Evolutionary conservation across 1,140 invertebrate species (phyloP), one percentile per base, ranked within the genome.

Genomic region (Hormaphis cornu): DNA sequence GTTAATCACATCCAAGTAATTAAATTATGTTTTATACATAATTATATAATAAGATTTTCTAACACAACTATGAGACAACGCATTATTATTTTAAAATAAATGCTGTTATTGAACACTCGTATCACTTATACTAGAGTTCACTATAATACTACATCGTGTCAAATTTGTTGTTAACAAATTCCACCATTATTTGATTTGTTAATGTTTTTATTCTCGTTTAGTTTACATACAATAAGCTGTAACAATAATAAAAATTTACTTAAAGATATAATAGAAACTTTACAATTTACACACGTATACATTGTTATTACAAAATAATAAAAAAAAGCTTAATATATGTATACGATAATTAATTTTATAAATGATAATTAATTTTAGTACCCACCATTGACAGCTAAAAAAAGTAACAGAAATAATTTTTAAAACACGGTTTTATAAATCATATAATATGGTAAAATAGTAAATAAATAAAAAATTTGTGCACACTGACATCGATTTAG

Each of bases 251-350:
- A 37, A 8, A 28, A 18, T 61, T 66, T 33, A 48, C 42, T 48
- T 66, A 59, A 33, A 66, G 44, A 24, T 14, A 33, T 48, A 63
- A 63, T 63, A 63, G 58, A 66, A 66, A 66, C 61, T 66, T 50
- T 66, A 50, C 61, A 66, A 48, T 35, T 66, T 66, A 33, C 42
- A 50, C 61, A 35, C 37, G 42, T 66, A 66, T 46, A 46, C 42
- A 48, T 48, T 33, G 14, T 33, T 63, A 63, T 22, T 22, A 22
- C 37, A 58, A 63, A 63, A 46, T 16, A 30, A 63, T 63, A 63
- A 28, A 66, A 66, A 58, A 66, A 63, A 66, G 26, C 20, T 50
- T 22, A n/a, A n/a, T n/a, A 58, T 58, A 40, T 56, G 40, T 40
- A 40, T 33, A 40, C 9, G 30, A n/a, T n/a, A n/a, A n/a, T n/a